Base-by-base conservation (phyloP, 1,140 invertebrate species). In the Diorhabda sublineata region DNA sequence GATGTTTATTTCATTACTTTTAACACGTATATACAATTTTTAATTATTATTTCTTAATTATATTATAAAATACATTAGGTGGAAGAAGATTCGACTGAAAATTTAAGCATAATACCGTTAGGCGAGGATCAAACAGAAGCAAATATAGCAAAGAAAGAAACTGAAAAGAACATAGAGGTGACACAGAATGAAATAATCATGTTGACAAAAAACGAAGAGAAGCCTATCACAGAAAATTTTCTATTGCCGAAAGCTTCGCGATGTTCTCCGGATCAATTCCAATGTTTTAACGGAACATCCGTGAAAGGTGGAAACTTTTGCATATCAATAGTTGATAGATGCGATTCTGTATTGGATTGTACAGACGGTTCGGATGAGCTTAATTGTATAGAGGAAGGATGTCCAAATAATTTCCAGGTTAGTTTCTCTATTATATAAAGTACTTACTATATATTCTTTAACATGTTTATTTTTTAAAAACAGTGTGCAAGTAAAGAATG, bases 291-390 rank as follows among this genome's bases (percentile, higher is more conserved):
- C 71, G 87, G 87, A 43, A 88, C 87, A 2, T 83, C 87, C 0
- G 69, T 78, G 9, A 84, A 82, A 69, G 83, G 86, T 69, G 86
- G 87, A 3, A 84, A 83, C 45, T 86, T 85, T 70, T 89, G 88
- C 75, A 83, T 88, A 3, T 77, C 80, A 62, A 72, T 82, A 26
- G 84, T 81, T 8, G 83, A 85, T 3, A 83, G 84, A 76, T 89
- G 88, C 73, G 87, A 89, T 76, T 87, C 87, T 0, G 83, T 86
- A 64, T 82, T 82, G 45, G 87, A 90, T 72, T 90, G 88, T 74
- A 85, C 82, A 0, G 88, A 89, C 74, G 86, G 84, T 26, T 88
- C 87, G 7, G 88, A 90, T 78, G 88, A 90, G 78, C 52, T 82
- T 3, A 82, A 84, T n/a, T 90, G 88, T 72, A 75, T 83, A 61